A percentile compares a stretch with the other conserved stretches of the same genome.
Evolutionary conservation across 2,888 invertebrate species (phyloP).

Genomic region (Drosophila pseudotakahashii): DNA sequence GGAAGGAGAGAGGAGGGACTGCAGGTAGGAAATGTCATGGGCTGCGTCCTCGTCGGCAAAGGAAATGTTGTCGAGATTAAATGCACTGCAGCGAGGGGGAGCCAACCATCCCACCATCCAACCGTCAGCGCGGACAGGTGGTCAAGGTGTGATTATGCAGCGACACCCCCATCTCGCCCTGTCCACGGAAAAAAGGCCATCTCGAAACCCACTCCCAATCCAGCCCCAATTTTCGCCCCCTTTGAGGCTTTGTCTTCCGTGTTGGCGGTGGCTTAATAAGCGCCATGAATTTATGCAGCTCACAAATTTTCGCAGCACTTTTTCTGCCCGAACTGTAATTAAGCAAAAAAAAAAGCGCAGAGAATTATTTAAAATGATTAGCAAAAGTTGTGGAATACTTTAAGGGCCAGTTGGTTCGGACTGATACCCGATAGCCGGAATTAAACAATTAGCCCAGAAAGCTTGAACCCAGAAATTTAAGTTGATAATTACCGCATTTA

Average conservation of each 20-base stretch:
- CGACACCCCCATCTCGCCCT: slow-evolving; percentile 6
- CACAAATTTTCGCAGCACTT: slow-evolving; percentile 31
- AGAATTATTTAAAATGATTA: slow-evolving; percentile 28
- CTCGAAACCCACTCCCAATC: slow-evolving; percentile 1
- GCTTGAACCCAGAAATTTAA: slow-evolving; percentile 4
- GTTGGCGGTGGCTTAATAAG: slow-evolving; percentile 63
- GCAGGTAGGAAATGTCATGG: slow-evolving; percentile 73
- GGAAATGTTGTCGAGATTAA: slow-evolving; percentile 75
- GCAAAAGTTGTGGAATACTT: neutral
- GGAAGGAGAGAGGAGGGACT: slow-evolving; percentile 37
- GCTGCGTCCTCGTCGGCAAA: slow-evolving; percentile 58
- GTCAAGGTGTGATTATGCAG: slow-evolving; percentile 64
- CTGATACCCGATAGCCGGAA: slow-evolving; percentile 3
- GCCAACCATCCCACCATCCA: neutral
- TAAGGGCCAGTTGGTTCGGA: neutral
- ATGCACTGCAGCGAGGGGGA: slow-evolving; percentile 50
- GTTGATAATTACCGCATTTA: slow-evolving; percentile 26
- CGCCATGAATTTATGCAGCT: slow-evolving; percentile 70
- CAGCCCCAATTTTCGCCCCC: neutral
- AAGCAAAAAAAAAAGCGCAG: slow-evolving; percentile 11
- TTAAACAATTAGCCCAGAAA: slow-evolving; percentile 24
- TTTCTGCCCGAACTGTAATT: slow-evolving; percentile 47
- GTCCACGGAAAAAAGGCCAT: neutral
- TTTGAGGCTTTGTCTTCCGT: slow-evolving; percentile 58
- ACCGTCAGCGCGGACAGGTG: slow-evolving; percentile 63